A percentile compares a stretch with the other conserved stretches of the same genome.
Conservation (phyloP, 2,113 vertebrate genomes). For the Tragelaphus buxtoni region DNA sequence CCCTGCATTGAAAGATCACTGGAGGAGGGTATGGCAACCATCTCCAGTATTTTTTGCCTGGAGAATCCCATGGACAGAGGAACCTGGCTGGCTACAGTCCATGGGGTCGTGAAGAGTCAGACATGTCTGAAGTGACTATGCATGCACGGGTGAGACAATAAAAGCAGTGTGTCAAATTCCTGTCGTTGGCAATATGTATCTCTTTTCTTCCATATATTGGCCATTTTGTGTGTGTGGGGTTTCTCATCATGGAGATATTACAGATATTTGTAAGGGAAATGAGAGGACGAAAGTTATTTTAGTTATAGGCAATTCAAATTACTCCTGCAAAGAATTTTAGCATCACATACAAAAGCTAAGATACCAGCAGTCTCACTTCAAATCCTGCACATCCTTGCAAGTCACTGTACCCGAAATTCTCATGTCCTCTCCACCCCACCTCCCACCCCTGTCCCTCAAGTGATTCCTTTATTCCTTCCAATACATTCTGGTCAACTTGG, state of each 20-base stretch:
- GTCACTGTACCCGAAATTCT: not conserved
- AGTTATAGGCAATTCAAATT: slow-evolving; percentile 36
- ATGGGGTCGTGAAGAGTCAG: not conserved
- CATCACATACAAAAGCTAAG: slow-evolving; percentile 17
- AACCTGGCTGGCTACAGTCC: not conserved
- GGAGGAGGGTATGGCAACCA: not conserved
- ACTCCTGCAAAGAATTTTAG: slow-evolving; percentile 12
- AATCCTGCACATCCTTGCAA: not conserved
- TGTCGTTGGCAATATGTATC: not conserved
- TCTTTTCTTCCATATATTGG: not conserved
- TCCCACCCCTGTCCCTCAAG: not conserved
- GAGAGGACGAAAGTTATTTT: not conserved
- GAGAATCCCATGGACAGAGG: not conserved
- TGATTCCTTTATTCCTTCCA: not conserved
- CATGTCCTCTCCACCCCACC: not conserved
- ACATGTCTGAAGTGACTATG: not conserved
- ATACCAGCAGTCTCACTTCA: not conserved
- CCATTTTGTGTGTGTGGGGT: not conserved
- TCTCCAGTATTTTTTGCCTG: not conserved
- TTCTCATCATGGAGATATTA: not conserved
- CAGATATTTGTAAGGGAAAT: slow-evolving; percentile 29
- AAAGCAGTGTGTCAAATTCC: slow-evolving; percentile 20
- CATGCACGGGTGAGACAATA: not conserved
- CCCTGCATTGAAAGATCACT: not conserved
- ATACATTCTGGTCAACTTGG: not conserved